Conservation (phyloP, 1,140 invertebrate species). For the Drosophila leontia region DNA sequence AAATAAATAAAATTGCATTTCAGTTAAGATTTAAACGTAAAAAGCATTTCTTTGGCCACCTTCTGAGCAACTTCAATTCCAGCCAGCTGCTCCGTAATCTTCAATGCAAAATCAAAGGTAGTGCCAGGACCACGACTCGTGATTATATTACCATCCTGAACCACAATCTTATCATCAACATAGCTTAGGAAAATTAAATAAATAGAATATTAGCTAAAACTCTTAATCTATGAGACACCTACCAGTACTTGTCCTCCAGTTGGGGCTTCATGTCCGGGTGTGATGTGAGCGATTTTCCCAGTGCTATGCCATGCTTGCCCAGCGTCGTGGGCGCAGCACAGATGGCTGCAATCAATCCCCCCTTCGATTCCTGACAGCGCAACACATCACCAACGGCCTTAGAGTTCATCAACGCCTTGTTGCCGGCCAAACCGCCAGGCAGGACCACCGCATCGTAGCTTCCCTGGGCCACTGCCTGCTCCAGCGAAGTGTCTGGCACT, state of each 20-base stretch:
- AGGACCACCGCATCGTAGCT: conserved; percentile 89
- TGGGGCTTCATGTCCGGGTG: conserved; percentile 94
- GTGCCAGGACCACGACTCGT: too few species aligned
- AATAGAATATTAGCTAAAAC: not conserved
- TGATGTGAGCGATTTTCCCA: conserved; percentile 93
- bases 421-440: conserved; percentile 95
- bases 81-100: conserved; percentile 91
- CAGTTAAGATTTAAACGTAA: conserved; percentile 5
- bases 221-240: not conserved
- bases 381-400: conserved; percentile 91
- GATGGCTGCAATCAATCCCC: conserved; percentile 94
- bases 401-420: conserved; percentile 92
- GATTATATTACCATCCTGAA: conserved; percentile 92
- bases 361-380: conserved; percentile 91
- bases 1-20: too few species aligned
- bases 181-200: conserved; percentile 83
- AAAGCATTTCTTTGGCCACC: conserved; percentile 91
- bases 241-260: conserved; percentile 87
- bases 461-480: conserved; percentile 82
- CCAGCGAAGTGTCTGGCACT: conserved; percentile 91
- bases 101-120: too few species aligned
- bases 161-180: conserved; percentile 90
- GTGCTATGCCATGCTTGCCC: conserved; percentile 93
- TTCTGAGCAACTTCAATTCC: conserved; percentile 90
- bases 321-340: conserved; percentile 97